Evolutionary conservation across 2,888 invertebrate species (phyloP).

Genomic region (Aphodius granarius): DNA sequence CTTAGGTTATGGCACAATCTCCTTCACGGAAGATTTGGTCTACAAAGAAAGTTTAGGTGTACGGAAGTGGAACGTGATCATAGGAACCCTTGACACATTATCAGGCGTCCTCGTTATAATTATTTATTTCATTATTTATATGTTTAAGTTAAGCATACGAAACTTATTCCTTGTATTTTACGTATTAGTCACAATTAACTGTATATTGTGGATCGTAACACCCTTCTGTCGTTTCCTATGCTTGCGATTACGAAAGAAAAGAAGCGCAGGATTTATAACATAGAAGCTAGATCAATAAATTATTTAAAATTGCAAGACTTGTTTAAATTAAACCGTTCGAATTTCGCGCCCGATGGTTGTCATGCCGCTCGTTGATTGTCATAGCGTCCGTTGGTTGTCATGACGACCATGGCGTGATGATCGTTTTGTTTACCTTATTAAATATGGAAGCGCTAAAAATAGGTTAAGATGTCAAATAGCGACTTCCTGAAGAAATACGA

Average conservation of each 20-base stretch:
- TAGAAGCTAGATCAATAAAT: constrained; percentile 5
- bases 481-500: constrained; percentile 58
- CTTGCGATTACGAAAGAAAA: constrained; percentile 21
- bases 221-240: constrained; percentile 22
- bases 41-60: constrained; percentile 34
- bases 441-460: background rate
- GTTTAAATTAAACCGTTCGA: background rate
- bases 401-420: background rate
- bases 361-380: background rate
- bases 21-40: constrained; percentile 32
- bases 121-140: constrained; percentile 29
- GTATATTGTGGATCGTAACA: constrained; percentile 23
- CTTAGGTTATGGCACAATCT: constrained; percentile 35
- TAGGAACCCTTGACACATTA: constrained; percentile 34
- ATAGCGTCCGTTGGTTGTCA: background rate
- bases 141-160: constrained; percentile 20
- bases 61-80: constrained; percentile 33
- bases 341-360: background rate
- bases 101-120: constrained; percentile 32
- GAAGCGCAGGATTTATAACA: background rate
- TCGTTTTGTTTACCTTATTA: background rate
- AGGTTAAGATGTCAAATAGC: constrained; percentile 42
- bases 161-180: constrained; percentile 25
- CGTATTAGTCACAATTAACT: constrained; percentile 18
- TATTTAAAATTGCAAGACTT: background rate